Base-by-base conservation (phyloP, 64 coral and sea anemone genomes). In the Cladopsammia gracilis region DNA sequence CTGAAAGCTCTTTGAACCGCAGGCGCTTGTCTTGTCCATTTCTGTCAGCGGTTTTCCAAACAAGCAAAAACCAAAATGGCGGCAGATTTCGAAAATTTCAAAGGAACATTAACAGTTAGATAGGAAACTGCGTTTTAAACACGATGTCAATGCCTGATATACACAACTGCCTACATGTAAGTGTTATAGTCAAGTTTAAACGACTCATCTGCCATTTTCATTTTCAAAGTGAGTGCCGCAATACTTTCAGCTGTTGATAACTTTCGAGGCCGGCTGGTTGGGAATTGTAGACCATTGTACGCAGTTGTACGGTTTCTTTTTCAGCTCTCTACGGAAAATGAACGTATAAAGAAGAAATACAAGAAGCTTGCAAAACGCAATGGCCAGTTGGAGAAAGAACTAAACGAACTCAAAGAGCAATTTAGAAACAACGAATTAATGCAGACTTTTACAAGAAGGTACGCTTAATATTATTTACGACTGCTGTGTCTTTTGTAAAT, bases 321-420 rank as follows among this genome's bases (percentile, higher is more conserved):
- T 34, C 23, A 97, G 95, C 89, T 97, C n/a, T 91, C 95, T 87
- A 64, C 88, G 51, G 95, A 97, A 81, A 97, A 97, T 94, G 95
- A 94, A 18, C 82, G 95, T 6, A 97, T 97, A 51, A 94, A 42
- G 74, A 88, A 51, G 74, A 97, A 97, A 82, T 94, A 94, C 82
- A 97, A 91, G 86, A 97, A 97, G 69, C 95, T 97, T 34, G 83
- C 78, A 69, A 91, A 44, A 75, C 86, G 75, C 58, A 97, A 97
- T 73, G 78, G 82, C 22, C 60, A 78, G 57, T 76, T 97, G 51
- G 92, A 94, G 42, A 79, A 88, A 79, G 87, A 97, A 52, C 20
- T 97, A 19, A 93, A 91, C 57, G 61, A 48, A 5, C 45, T 97
- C 22, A 97, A 94, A 26, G 58, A 79, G 15, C 73, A 94, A 56